Percentiles rank a stretch among this genome's conserved stretches.
These are phyloP conservation scores for Isoperla grammatica DNA, from an alignment of 2,888 invertebrate species.

Conservation along the genomic window DNA sequence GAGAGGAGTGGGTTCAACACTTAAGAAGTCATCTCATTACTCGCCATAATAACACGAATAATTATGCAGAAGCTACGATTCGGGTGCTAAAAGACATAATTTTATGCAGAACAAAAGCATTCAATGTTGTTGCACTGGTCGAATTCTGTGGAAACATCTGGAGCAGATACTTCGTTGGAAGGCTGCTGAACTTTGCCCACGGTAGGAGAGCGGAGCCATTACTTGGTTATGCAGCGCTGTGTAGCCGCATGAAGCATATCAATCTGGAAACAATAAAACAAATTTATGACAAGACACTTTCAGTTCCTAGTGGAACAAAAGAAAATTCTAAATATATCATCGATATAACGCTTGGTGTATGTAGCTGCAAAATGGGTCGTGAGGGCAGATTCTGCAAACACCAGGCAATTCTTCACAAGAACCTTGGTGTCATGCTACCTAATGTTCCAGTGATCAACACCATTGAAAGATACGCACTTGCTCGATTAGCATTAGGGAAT, in stretches of 20 bases:
- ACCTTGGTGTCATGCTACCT: not conserved
- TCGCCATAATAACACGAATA: too few relatives aligned
- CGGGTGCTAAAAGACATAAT: too few relatives aligned
- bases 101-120: too few relatives aligned
- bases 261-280: not conserved
- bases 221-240: not conserved
- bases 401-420: not conserved
- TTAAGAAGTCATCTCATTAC: too few relatives aligned
- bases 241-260: not conserved
- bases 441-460: not conserved
- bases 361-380: not conserved
- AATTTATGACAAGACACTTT: not conserved
- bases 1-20: too few relatives aligned
- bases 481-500: not conserved
- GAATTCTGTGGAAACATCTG: too few relatives aligned
- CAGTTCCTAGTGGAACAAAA: not conserved
- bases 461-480: not conserved
- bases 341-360: not conserved
- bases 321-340: not conserved
- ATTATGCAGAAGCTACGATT: too few relatives aligned
- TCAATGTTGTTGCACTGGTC: too few relatives aligned
- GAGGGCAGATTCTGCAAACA: conserved; percentile 5
- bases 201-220: not conserved
- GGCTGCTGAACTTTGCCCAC: too few relatives aligned
- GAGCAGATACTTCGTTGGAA: too few relatives aligned